Evolutionary conservation across 2,888 invertebrate genomes (phyloP).

Genomic region (Torymus tubicola): DNA sequence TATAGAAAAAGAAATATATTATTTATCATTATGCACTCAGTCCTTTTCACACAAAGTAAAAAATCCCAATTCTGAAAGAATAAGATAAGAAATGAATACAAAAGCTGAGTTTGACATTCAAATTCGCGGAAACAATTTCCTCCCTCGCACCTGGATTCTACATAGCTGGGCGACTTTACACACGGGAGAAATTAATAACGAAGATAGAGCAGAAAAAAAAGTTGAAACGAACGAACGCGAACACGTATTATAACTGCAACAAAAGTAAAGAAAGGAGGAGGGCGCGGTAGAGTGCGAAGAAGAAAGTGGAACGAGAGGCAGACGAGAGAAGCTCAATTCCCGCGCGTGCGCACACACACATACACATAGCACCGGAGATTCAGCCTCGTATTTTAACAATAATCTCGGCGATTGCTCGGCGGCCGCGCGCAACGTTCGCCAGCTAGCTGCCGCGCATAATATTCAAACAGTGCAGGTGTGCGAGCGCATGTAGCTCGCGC

Average conservation of each 20-base stretch:
- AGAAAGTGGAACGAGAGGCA: no score
- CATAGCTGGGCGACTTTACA: background rate
- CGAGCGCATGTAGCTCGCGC: background rate
- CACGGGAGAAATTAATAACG: conserved; percentile 16
- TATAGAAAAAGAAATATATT: no score
- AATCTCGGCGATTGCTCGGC: conserved; percentile 57
- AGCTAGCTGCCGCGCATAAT: conserved; percentile 39
- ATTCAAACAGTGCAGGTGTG: conserved; percentile 59
- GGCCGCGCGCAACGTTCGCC: conserved; percentile 20
- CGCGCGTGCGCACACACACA: background rate
- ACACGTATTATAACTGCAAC: no score
- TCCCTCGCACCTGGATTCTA: no score
- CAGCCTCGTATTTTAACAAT: conserved; percentile 59
- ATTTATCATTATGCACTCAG: no score
- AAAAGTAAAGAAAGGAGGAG: background rate
- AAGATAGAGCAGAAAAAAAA: background rate
- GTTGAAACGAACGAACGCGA: no score
- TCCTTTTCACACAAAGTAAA: no score
- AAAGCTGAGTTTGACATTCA: no score
- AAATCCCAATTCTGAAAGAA: no score
- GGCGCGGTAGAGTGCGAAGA: background rate
- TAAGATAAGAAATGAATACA: no score
- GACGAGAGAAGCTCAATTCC: conserved; percentile 33
- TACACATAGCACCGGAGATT: background rate
- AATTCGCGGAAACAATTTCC: no score